phyloP scores from a whole-genome alignment of 53 echinoderm and acorn worm species.

The Antedon mediterranea region DNA sequence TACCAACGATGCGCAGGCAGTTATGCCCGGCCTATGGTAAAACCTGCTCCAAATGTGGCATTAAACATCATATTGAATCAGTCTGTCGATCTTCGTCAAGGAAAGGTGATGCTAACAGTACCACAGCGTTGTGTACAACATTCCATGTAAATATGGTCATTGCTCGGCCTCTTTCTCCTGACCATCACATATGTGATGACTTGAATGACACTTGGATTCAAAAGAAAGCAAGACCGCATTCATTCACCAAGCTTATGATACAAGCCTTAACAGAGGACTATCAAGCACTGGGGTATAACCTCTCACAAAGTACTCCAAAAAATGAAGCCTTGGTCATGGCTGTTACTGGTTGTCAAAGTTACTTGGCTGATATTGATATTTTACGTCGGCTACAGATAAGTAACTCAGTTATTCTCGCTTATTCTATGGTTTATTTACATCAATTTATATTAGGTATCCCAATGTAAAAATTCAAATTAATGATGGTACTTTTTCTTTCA shows the following conservation, averaged over 20 bases:
- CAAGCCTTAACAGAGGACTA: neutral
- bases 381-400: too few species aligned
- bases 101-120: neutral
- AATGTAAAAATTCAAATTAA: too few species aligned
- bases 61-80: neutral
- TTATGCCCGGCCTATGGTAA: neutral
- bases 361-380: neutral
- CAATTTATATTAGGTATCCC: too few species aligned
- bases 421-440: too few species aligned
- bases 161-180: neutral
- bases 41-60: neutral
- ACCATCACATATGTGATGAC: neutral
- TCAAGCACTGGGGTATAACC: constrained; percentile 18
- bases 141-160: neutral
- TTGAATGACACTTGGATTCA: neutral
- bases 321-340: constrained; percentile 19
- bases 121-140: neutral
- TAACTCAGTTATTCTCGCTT: too few species aligned
- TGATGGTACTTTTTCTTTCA: too few species aligned
- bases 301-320: constrained; percentile 2
- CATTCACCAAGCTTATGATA: neutral
- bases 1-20: constrained; percentile 4
- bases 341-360: constrained; percentile 19
- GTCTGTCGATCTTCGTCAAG: constrained; percentile 3
- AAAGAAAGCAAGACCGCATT: neutral